Base-by-base conservation (phyloP, 2,113 vertebrate species). In the Scalopus aquaticus region DNA sequence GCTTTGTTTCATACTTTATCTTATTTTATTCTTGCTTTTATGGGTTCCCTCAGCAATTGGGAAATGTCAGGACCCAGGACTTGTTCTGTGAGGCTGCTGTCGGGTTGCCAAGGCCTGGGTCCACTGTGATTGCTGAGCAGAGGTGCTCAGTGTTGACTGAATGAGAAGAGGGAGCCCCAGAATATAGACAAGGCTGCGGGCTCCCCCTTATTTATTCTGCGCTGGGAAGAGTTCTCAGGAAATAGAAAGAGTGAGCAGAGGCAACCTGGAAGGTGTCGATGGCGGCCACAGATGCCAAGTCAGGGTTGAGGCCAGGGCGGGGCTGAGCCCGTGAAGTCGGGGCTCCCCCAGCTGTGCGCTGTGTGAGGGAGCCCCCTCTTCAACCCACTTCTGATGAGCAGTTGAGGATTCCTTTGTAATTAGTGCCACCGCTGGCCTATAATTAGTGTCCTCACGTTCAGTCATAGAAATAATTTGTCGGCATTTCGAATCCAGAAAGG, bases 391-490 rank as follows among this genome's bases (percentile, higher is more conserved):
- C 35, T 1, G n/a, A 79, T 19, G 54, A 88, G 77, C 30, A 73
- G 84, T 2, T n/a, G 0, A 77, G 46, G 54, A 39, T 88, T 65
- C 77, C 67, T 94, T 73, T 90, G 91, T 88, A 73, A 94, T 96
- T 58, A 93, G 93, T n/a, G 51, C 82, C 73, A 44, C 67, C 1
- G 0, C 80, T 87, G 84, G 72, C 81, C 72, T 84, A 9, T 84
- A 54, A 80, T 93, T 84, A 92, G 88, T 65, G 30, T 44, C 84
- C 79, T 87, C 88, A 92, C 86, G 83, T 92, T 77, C 42, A 80
- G 80, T 80, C 88, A 64, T 80, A 69, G 76, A 94, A 93, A 84
- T 76, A 62, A 92, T 93, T 88, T 95, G 97, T 97, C 96, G 90
- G 94, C 88, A 93, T 76, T 95, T 84, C 87, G 70, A 82, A 37